These are phyloP conservation scores for Apodemia mormo DNA, from an alignment of 2,888 invertebrate genomes.

Conservation along the genomic window DNA sequence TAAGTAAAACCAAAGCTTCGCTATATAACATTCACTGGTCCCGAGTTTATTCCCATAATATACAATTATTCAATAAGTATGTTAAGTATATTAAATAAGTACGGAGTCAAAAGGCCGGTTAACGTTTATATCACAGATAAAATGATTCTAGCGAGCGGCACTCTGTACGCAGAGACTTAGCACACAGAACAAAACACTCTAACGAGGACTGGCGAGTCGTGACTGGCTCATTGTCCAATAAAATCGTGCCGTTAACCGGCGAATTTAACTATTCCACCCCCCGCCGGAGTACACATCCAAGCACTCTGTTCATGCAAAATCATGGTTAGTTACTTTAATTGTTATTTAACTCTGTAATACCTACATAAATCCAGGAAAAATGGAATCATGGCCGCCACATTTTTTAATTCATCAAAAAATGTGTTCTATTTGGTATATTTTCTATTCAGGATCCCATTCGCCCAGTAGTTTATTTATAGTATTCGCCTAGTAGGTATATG, in stretches of 20 bases:
- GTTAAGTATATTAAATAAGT: slow-evolving; percentile 17
- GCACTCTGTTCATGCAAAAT: neutral
- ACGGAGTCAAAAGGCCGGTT: slow-evolving; percentile 25
- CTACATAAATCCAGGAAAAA: too few relatives aligned
- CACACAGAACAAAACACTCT: too few relatives aligned
- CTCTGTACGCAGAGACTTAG: slow-evolving; percentile 22
- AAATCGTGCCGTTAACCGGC: neutral
- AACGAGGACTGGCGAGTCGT: too few relatives aligned
- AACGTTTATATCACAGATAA: slow-evolving; percentile 31
- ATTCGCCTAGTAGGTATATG: too few relatives aligned
- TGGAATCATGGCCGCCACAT: too few relatives aligned
- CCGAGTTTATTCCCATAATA: neutral
- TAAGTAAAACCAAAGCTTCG: neutral
- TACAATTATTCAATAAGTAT: neutral
- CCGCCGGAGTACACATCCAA: neutral
- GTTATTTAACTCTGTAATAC: too few relatives aligned
- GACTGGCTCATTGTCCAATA: neutral
- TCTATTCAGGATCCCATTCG: too few relatives aligned
- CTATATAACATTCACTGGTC: neutral
- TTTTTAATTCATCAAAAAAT: too few relatives aligned
- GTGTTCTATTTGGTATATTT: too few relatives aligned
- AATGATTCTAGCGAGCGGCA: slow-evolving; percentile 23
- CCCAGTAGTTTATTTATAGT: too few relatives aligned
- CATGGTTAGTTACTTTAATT: neutral
- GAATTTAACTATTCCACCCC: neutral